Percentiles rank a stretch among this genome's conserved stretches.
These are phyloP conservation scores for Rhopilema esculentum DNA, from an alignment of 30 jellyfish, hydroid and myxozoan species.

Conservation along the genomic window DNA sequence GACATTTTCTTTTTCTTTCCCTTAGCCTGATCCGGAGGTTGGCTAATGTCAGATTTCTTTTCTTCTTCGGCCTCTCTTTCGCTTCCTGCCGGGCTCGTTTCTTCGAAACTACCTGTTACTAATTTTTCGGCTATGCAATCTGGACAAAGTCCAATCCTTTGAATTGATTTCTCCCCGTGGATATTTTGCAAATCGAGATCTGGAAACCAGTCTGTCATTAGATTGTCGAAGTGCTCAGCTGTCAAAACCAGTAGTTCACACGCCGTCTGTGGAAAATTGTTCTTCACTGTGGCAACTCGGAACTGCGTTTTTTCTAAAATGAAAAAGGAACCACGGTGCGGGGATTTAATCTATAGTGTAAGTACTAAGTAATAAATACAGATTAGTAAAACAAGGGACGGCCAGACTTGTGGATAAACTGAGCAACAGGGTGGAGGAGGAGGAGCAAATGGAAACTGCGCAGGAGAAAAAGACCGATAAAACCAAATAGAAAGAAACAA, in stretches of 20 bases:
- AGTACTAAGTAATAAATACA: too few relatives aligned
- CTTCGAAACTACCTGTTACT: not conserved
- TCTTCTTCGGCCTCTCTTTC: not conserved
- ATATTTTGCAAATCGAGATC: slow-evolving; percentile 58
- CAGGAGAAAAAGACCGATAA: too few relatives aligned
- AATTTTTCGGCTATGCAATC: slow-evolving; percentile 67
- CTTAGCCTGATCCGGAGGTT: not conserved
- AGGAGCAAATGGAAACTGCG: too few relatives aligned
- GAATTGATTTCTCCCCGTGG: slow-evolving; percentile 66
- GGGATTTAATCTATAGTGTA: too few relatives aligned
- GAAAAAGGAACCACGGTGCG: not conserved
- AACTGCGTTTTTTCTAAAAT: slow-evolving; percentile 55
- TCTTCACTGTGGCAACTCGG: slow-evolving; percentile 74
- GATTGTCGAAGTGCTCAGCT: slow-evolving; percentile 89
- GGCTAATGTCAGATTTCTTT: not conserved
- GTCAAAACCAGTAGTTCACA: slow-evolving; percentile 78
- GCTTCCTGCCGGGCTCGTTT: not conserved
- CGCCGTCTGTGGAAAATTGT: slow-evolving; percentile 70
- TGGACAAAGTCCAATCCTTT: slow-evolving; percentile 82
- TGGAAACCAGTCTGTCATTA: slow-evolving; percentile 90
- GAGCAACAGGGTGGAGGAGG: too few relatives aligned
- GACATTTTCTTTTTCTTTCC: not conserved
- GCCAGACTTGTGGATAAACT: too few relatives aligned
- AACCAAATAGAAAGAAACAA: too few relatives aligned
- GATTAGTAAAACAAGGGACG: not conserved